Conservation (phyloP, 2,888 invertebrate genomes). For the Nowickia ferox region DNA sequence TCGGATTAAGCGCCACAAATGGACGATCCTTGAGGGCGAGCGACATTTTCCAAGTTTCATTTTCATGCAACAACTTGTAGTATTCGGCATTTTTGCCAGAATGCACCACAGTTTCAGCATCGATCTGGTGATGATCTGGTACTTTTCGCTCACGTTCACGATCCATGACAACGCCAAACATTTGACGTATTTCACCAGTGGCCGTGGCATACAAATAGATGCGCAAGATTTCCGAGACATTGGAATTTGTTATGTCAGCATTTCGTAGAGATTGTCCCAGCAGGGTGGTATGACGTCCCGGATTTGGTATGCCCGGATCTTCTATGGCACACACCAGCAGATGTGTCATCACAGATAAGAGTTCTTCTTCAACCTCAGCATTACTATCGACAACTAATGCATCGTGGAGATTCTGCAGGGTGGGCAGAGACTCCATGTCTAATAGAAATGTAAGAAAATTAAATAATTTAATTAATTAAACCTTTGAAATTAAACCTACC, state of each 20-base stretch:
- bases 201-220: conserved; percentile 96
- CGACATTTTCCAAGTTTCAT: conserved; percentile 91
- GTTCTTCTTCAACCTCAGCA: conserved; percentile 91
- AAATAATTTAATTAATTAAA: neutral
- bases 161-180: conserved; percentile 91
- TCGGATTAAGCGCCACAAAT: conserved; percentile 92
- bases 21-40: conserved; percentile 92
- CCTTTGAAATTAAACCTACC: conserved; percentile 85
- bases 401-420: conserved; percentile 92
- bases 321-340: conserved; percentile 95
- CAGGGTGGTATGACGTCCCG: conserved; percentile 93
- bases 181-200: conserved; percentile 92
- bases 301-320: conserved; percentile 96
- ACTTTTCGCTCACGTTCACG: conserved; percentile 91
- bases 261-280: conserved; percentile 94
- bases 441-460: conserved; percentile 40
- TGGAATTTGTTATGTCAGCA: conserved; percentile 95
- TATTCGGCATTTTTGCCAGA: conserved; percentile 91
- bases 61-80: conserved; percentile 90
- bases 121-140: conserved; percentile 92
- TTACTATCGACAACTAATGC: conserved; percentile 91
- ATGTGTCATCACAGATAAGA: conserved; percentile 94
- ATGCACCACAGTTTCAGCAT: conserved; percentile 87
- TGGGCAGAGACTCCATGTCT: conserved; percentile 94
- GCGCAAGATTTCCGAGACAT: conserved; percentile 94